Percentiles rank a stretch among this genome's conserved stretches.
Conservation (phyloP, 1,140 invertebrate species). For the Mactra quadrangularis region DNA sequence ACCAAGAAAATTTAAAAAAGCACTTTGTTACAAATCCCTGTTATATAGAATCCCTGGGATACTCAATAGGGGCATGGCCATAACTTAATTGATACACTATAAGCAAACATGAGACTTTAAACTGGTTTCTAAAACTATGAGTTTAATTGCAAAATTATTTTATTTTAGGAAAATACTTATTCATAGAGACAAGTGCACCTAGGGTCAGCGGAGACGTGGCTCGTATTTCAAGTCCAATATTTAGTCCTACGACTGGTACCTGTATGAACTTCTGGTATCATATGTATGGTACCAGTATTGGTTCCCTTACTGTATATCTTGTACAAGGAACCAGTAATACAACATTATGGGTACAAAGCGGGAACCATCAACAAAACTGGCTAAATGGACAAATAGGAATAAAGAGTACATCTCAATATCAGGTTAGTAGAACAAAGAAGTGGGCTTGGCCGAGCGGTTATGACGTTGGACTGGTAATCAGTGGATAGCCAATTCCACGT, state of each 20-base stretch:
- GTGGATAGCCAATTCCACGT: too few relatives aligned
- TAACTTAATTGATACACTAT: too few relatives aligned
- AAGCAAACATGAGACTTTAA: too few relatives aligned
- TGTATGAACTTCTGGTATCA: constrained; percentile 88
- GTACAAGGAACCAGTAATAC: constrained; percentile 82
- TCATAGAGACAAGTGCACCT: constrained; percentile 77
- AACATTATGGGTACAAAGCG: constrained; percentile 74
- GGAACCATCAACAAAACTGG: constrained; percentile 76
- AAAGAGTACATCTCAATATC: constrained; percentile 57
- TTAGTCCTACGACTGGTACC: constrained; percentile 61
- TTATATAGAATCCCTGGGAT: too few relatives aligned
- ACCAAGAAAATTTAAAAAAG: too few relatives aligned
- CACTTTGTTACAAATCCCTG: too few relatives aligned
- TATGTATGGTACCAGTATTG: constrained; percentile 87
- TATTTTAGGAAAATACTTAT: constrained; percentile 79
- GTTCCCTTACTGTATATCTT: constrained; percentile 72
- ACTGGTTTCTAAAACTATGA: too few relatives aligned
- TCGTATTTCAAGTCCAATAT: constrained; percentile 75
- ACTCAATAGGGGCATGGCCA: too few relatives aligned
- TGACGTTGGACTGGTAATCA: too few relatives aligned
- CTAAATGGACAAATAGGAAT: constrained; percentile 66
- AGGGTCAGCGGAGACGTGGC: constrained; percentile 75
- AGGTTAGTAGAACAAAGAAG: too few relatives aligned
- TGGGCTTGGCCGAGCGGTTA: too few relatives aligned
- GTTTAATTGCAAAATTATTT: not conserved